Evolutionary conservation across 30 jellyfish, hydroid and myxozoan species (phyloP), one percentile per base, ranked within the genome.

Genomic region (Euphysa ruthae): DNA sequence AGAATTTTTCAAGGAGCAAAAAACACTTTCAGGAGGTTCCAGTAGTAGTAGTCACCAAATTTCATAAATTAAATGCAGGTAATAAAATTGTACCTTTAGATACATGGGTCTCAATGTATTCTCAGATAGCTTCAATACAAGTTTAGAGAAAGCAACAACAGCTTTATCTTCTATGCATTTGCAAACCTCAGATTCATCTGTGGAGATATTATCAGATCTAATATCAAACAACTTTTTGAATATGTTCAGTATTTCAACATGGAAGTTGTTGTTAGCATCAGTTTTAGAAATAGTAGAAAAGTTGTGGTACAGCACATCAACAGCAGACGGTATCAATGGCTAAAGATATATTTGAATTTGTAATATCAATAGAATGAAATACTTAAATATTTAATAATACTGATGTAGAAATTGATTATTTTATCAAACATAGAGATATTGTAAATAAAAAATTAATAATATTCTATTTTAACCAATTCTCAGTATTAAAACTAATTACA

Each of bases 21-120:
- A n/a, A n/a, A n/a, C n/a, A n/a, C n/a, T n/a, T n/a, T n/a, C n/a
- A n/a, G n/a, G n/a, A n/a, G n/a, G n/a, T n/a, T n/a, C n/a, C n/a
- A n/a, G n/a, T n/a, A n/a, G n/a, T n/a, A n/a, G n/a, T n/a, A n/a
- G n/a, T n/a, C n/a, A n/a, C n/a, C n/a, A n/a, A n/a, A n/a, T n/a
- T n/a, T n/a, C n/a, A n/a, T n/a, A n/a, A n/a, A n/a, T n/a, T n/a
- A n/a, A n/a, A n/a, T n/a, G n/a, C n/a, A n/a, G n/a, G 65, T 52
- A 44, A 26, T 18, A 43, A 16, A 31, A 6, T 52, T 60, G 19
- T 55, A 87, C 97, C 97, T 87, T 66, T 43, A 68, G 33, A 58
- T 71, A 87, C 80, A 87, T 64, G 1, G 94, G 97, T 34, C 97
- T 62, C 79, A 87, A 87, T 1, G 70, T 42, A 61, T 79, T 79